Conservation (phyloP, 2,888 invertebrate species). For the Platycheirus rosarum region DNA sequence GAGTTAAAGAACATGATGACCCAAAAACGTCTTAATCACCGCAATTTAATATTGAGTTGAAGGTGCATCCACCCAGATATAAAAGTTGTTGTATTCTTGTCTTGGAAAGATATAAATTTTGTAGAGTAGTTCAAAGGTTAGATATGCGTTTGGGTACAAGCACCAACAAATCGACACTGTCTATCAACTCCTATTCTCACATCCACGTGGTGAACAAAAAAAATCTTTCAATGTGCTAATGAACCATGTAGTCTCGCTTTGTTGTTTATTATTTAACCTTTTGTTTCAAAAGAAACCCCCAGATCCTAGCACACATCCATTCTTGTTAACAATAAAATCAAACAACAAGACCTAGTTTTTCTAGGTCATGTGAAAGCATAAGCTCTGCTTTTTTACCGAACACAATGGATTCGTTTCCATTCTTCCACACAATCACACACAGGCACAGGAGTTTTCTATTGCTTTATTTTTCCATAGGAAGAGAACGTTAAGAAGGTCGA, state of each 20-base stretch:
- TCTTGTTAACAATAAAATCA: slow-evolving; percentile 20
- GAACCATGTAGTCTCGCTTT: slow-evolving; percentile 57
- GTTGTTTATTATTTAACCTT: slow-evolving; percentile 55
- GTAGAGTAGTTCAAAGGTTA: too few species aligned
- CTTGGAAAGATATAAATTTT: too few species aligned
- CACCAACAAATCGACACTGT: too few species aligned
- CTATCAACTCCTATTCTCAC: too few species aligned
- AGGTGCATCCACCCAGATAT: too few species aligned
- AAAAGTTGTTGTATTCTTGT: too few species aligned
- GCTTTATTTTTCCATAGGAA: slow-evolving; percentile 4
- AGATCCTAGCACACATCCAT: slow-evolving; percentile 13
- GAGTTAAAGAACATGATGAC: too few species aligned
- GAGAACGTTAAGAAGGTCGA: slow-evolving; percentile 9
- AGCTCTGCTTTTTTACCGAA: slow-evolving; percentile 16
- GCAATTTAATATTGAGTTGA: too few species aligned
- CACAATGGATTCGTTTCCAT: slow-evolving; percentile 16
- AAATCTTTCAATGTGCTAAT: slow-evolving; percentile 55
- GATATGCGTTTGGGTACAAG: too few species aligned
- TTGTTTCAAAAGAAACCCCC: slow-evolving; percentile 27
- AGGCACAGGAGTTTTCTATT: slow-evolving; percentile 7
- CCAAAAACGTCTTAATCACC: too few species aligned
- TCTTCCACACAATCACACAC: not conserved
- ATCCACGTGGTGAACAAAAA: slow-evolving; percentile 21
- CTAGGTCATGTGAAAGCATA: slow-evolving; percentile 54
- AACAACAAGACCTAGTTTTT: slow-evolving; percentile 42